Evolutionary conservation across 2,888 invertebrate genomes (phyloP), one percentile per base, ranked within the genome.

Genomic region (Entomobrya proxima): DNA sequence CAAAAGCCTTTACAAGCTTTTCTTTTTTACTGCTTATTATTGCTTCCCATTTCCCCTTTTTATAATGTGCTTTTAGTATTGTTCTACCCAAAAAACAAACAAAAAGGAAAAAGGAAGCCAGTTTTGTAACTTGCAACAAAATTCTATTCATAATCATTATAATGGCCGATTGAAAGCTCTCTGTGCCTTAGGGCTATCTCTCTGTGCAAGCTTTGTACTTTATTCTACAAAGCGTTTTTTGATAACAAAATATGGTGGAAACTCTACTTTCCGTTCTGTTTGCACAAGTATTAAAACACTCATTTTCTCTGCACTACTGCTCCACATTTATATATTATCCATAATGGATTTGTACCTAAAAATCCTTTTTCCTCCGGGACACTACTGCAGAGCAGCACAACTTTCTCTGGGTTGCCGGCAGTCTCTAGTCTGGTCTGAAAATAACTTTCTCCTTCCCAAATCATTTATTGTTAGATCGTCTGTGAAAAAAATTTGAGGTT

Each of bases 391-490:
- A n/a, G n/a, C n/a, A n/a, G n/a, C n/a, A n/a, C n/a, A n/a, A n/a
- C n/a, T n/a, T n/a, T n/a, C n/a, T n/a, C n/a, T n/a, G n/a, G n/a
- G n/a, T n/a, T n/a, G n/a, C n/a, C n/a, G n/a, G n/a, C 18, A 15
- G n/a, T 50, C 32, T 55, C 35, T 58, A 21, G 18, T 58, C 55
- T 55, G 27, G 35, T 52, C 47, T 52, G 35, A 64, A 64, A 64
- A 64, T 35, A 64, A 64, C 64, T 64, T 64, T 64, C 35, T 35
- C 64, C 64, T 61, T 61, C 32, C 61, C 32, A 15, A 35, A 18
- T 52, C 21, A 13, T n/a, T 64, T 35, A 64, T 64, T 18, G 35
- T 35, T 35, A 32, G 35, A 64, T 64, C 64, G 35, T 64, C 64
- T 35, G 32, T 64, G 64, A 64, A 64, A 35, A 32, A n/a, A n/a